Base-by-base conservation (phyloP, 2,113 vertebrate species). In the Marcusenius ussheri region DNA sequence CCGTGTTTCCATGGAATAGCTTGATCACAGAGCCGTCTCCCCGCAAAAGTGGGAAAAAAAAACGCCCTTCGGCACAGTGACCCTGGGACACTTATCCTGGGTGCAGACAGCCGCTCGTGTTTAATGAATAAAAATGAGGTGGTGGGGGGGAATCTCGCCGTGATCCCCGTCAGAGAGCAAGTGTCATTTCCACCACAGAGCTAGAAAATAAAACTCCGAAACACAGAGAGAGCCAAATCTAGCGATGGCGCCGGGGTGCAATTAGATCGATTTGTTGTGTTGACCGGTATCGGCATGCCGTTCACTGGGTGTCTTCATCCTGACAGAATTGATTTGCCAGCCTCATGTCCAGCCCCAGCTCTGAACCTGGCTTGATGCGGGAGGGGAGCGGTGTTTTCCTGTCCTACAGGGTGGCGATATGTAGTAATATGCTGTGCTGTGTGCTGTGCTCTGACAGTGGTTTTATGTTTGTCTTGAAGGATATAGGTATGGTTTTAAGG, bases 271-370 rank as follows among this genome's bases (percentile, higher is more conserved):
- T 91, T 88, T 80, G 89, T 89, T 74, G 83, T 58, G 53, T 24
- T 17, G 24, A 35, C 42, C 35, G 88, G 49, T 11, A 86, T 15
- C 50, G 10, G 27, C 49, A 31, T 19, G 51, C 24, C 83, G 27
- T 53, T 88, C 74, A 46, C 88, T 83, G 21, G 47, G n/a, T 66
- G 85, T 88, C 86, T 91, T 92, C 90, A 90, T 92, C 77, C 77
- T 86, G 77, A 58, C n/a, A 4, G n/a, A 27, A 90, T 91, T 91
- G 90, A 92, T 90, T 42, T 85, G 66, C 62, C 17, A 42, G 24
- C 5, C 27, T 87, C 27, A 24, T 19, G 45, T 84, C 21, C 45
- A 46, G 35, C 83, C 42, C 45, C 83, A 39, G 35, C 77, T 83
- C 77, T 19, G 35, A 83, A 45, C 17, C 17, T 9, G 15, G 39